phyloP scores from a whole-genome alignment of 1,140 invertebrate genomes.

The Macrosteles quadrilineatus region DNA sequence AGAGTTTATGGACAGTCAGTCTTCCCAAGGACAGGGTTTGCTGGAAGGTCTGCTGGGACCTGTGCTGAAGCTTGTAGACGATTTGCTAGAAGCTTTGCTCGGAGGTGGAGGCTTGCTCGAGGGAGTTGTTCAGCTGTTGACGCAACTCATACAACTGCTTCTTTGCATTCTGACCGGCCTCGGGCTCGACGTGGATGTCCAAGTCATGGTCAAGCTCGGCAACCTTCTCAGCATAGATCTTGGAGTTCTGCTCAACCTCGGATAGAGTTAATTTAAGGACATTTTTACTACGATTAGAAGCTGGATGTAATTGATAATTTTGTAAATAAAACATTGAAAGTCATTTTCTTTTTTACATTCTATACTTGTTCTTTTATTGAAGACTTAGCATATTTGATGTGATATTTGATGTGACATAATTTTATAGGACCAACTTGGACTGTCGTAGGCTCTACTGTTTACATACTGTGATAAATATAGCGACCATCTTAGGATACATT shows the following conservation, averaged over 20 bases:
- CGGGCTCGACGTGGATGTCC: not conserved
- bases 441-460: too few relatives aligned
- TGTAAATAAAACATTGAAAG: too few relatives aligned
- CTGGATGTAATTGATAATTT: too few relatives aligned
- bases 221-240: not conserved
- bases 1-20: not conserved
- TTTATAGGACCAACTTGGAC: too few relatives aligned
- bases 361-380: too few relatives aligned
- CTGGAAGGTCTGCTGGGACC: not conserved
- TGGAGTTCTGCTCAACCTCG: not conserved
- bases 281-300: too few relatives aligned
- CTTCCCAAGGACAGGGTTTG: not conserved
- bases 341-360: too few relatives aligned
- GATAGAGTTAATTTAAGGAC: not conserved
- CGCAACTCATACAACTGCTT: not conserved
- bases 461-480: too few relatives aligned
- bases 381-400: too few relatives aligned
- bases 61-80: not conserved
- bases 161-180: not conserved
- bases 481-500: too few relatives aligned
- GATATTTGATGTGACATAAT: too few relatives aligned
- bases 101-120: not conserved
- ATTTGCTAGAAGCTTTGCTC: not conserved
- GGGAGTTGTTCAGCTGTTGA: not conserved
- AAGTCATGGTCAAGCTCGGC: not conserved